A percentile compares a stretch with the other conserved stretches of the same genome.
phyloP scores from a whole-genome alignment of 2,888 invertebrate genomes.

The Eupithecia exiguata region DNA sequence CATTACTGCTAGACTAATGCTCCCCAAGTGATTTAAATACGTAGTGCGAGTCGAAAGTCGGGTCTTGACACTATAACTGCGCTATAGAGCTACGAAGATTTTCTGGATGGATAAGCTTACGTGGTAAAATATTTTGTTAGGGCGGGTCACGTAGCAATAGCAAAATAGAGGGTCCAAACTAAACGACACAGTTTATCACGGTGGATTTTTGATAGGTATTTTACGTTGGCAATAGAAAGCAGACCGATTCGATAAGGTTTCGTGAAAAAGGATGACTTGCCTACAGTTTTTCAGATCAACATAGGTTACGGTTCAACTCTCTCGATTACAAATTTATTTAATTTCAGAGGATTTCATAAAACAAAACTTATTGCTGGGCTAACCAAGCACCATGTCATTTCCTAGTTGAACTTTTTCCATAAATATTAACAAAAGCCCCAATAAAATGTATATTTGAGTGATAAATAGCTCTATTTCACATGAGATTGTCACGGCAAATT shows the following conservation, averaged over 20 bases:
- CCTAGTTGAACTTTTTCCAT: conserved; percentile 4
- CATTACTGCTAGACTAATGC: conserved; percentile 37
- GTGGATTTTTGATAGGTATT: neutral
- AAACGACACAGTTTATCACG: neutral
- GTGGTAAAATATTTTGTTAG: conserved; percentile 2
- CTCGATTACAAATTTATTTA: neutral
- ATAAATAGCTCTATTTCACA: conserved; percentile 43
- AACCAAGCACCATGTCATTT: neutral
- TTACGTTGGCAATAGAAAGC: neutral
- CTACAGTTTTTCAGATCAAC: neutral
- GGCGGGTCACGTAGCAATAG: neutral
- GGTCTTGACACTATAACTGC: conserved; percentile 25
- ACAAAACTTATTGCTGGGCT: neutral
- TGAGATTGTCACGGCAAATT: conserved; percentile 40
- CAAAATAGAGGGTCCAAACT: neutral
- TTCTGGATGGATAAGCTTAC: conserved; percentile 13
- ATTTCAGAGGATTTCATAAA: neutral
- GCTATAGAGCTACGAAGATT: conserved; percentile 14
- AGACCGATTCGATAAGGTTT: neutral
- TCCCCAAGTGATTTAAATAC: conserved; percentile 36
- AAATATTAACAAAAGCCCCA: conserved; percentile 13
- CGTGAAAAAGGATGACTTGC: neutral
- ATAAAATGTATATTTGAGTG: conserved; percentile 24
- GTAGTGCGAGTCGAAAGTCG: conserved; percentile 28
- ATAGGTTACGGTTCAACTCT: neutral